These are phyloP conservation scores for Oasisia sp. DNA, from an alignment of 2,888 invertebrate species.

Conservation along the genomic window DNA sequence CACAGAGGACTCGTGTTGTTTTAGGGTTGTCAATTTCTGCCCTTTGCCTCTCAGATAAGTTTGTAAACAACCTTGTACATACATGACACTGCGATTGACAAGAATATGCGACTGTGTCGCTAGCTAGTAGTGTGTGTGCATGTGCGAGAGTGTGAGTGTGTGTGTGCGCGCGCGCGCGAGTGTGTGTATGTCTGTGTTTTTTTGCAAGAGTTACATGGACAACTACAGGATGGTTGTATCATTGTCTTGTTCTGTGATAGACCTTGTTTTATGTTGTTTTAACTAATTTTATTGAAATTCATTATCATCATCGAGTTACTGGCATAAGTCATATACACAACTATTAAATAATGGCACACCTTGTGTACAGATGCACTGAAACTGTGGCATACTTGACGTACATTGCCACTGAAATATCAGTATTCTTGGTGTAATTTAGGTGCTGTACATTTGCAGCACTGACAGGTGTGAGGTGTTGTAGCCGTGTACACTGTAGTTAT, in stretches of 20 bases:
- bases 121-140: not conserved
- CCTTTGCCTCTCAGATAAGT: not conserved
- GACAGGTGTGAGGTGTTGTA: no score
- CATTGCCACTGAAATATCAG: not conserved
- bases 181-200: not conserved
- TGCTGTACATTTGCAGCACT: no score
- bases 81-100: not conserved
- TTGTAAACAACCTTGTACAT: not conserved
- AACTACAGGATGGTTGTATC: no score
- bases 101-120: not conserved
- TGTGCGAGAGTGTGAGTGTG: not conserved
- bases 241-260: no score
- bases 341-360: no score
- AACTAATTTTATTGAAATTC: not conserved
- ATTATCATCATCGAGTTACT: not conserved
- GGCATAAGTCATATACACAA: not conserved
- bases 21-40: not conserved
- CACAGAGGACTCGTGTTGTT: not conserved
- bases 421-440: not conserved
- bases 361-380: not conserved
- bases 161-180: no score
- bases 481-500: no score
- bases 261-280: no score
- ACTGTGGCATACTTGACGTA: not conserved
- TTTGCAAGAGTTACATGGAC: not conserved